Evolutionary conservation across 2,797 vertebrate genomes (phyloP).

Genomic region (Leptatherina wallacei): DNA sequence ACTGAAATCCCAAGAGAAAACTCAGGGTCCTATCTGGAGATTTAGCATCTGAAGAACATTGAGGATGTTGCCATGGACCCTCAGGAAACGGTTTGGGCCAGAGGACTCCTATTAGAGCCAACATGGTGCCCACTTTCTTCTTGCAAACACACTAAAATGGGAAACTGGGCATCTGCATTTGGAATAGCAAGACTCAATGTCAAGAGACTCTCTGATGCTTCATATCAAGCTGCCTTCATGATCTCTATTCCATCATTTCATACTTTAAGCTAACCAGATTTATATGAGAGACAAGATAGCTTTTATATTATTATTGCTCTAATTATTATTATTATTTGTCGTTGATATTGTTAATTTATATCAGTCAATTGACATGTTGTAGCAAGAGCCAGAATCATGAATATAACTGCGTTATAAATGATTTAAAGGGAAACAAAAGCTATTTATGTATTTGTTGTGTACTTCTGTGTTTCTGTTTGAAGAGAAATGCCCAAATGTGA

Average conservation of each 20-base stretch:
- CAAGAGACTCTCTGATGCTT: slow-evolving; percentile 36
- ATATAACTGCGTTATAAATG: slow-evolving; percentile 74
- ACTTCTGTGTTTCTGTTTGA: slow-evolving; percentile 76
- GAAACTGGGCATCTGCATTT: slow-evolving; percentile 34
- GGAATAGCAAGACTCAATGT: slow-evolving; percentile 25
- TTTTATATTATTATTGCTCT: slow-evolving; percentile 77
- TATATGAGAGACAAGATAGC: slow-evolving; percentile 75
- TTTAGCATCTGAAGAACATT: slow-evolving; percentile 14
- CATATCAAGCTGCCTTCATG: slow-evolving; percentile 35
- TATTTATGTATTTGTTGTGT: slow-evolving; percentile 86
- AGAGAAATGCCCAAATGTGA: slow-evolving; percentile 79
- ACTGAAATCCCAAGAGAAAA: slow-evolving; percentile 27
- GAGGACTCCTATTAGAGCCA: slow-evolving; percentile 63
- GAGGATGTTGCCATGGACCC: slow-evolving; percentile 28
- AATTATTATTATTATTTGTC: slow-evolving; percentile 73
- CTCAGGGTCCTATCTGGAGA: slow-evolving; percentile 40
- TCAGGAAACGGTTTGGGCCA: slow-evolving; percentile 32
- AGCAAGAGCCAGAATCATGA: slow-evolving; percentile 78
- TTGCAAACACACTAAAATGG: slow-evolving; percentile 39
- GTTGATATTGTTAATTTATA: slow-evolving; percentile 83
- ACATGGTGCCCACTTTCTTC: slow-evolving; percentile 31
- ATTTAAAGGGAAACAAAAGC: slow-evolving; percentile 83
- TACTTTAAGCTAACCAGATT: slow-evolving; percentile 81
- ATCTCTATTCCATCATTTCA: slow-evolving; percentile 62
- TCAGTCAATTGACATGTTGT: slow-evolving; percentile 66